Conservation (phyloP, 2,888 invertebrate species). For the Tethea ocularis region DNA sequence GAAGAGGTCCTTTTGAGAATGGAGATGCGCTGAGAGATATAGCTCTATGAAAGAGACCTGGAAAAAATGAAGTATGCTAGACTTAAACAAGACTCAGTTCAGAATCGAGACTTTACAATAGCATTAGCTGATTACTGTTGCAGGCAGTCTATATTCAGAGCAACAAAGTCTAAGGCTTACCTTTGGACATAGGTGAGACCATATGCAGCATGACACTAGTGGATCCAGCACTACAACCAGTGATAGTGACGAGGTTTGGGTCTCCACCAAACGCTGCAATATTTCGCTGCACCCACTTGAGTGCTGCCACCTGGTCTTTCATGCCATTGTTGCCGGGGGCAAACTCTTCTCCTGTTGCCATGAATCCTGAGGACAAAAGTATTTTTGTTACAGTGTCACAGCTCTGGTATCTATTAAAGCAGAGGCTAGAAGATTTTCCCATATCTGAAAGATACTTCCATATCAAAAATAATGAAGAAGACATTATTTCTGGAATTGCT, state of each 20-base stretch:
- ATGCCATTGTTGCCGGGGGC: constrained; percentile 88
- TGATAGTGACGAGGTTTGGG: constrained; percentile 85
- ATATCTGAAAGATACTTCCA: neutral
- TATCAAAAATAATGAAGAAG: neutral
- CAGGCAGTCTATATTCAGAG: neutral
- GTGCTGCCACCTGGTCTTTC: constrained; percentile 87
- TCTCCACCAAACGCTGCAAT: constrained; percentile 88
- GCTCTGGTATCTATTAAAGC: too few relatives aligned
- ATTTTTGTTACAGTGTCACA: too few relatives aligned
- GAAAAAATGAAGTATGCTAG: neutral
- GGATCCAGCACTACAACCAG: constrained; percentile 85
- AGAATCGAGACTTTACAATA: too few relatives aligned
- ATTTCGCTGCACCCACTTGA: constrained; percentile 87
- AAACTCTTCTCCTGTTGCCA: constrained; percentile 86
- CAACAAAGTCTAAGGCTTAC: constrained; percentile 30
- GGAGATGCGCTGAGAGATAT: constrained; percentile 88
- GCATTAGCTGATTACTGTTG: neutral
- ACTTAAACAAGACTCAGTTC: too few relatives aligned
- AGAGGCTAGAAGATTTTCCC: too few relatives aligned
- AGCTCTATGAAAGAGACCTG: constrained; percentile 87
- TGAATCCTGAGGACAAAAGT: constrained; percentile 72
- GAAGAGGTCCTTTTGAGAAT: constrained; percentile 79
- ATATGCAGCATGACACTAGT: constrained; percentile 79
- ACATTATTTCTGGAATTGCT: too few relatives aligned
- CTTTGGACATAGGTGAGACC: constrained; percentile 87